Evolutionary conservation across 2,888 invertebrate genomes (phyloP), one percentile per base, ranked within the genome.

Genomic region (Pandemis cinnamomeana): DNA sequence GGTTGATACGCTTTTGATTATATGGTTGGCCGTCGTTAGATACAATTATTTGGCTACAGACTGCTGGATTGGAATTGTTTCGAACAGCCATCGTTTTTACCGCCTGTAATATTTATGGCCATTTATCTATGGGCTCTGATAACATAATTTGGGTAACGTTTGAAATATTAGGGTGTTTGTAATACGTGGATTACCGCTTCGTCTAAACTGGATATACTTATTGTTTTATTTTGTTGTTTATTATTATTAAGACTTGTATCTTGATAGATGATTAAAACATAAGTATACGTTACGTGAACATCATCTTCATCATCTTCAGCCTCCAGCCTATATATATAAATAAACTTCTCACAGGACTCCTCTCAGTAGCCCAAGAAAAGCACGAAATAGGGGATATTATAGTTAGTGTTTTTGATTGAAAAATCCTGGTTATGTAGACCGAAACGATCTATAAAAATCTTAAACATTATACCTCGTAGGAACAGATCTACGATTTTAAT

Each of bases 1-100:
- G 86, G 83, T 85, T 91, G 92, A 92, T 93, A 92, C 85, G 89
- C 84, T 90, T 92, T 91, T 93, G 92, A 93, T 93, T 92, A 93
- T 88, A 93, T 77, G 89, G 83, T 88, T 87, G 85, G 86, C 77
- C 80, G 87, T 89, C 84, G 91, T 91, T 91, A 89, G 89, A 89
- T 89, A 90, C 89, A 89, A 92, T 93, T 92, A 91, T 90, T 87
- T 88, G 87, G 84, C 82, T 84, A 86, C 58, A 58, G 58, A 58
- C 78, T 78, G 79, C 73, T 78, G 78, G 76, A 78, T 79, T 80
- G 79, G 80, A 81, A 83, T 84, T 84, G 83, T 84, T 85, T 84
- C 76, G 76, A 83, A 84, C 83, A 82, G 81, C 76, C 79, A 74
- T 77, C 79, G 80, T 82, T 84, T 83, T 78, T 77, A 70, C 75